Percentiles rank a stretch among this genome's conserved stretches.
phyloP scores from a whole-genome alignment of 2,113 vertebrate genomes.

The Nerophis lumbriciformis region DNA sequence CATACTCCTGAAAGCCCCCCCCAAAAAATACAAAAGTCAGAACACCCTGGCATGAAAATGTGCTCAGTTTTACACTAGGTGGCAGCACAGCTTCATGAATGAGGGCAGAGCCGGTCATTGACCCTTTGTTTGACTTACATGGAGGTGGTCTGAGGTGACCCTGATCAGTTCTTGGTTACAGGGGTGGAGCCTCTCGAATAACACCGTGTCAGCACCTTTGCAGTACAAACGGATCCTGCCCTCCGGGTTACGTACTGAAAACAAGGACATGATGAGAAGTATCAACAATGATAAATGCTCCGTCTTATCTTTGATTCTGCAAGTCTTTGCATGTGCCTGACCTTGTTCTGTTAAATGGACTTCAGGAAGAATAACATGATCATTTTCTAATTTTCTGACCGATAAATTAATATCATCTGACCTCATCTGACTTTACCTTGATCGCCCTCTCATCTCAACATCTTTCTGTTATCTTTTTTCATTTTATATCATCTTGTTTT shows the following conservation, averaged over 20 bases:
- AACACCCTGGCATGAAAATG: neutral
- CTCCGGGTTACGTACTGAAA: constrained; percentile 81
- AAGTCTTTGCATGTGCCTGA: too few relatives aligned
- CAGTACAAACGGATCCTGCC: constrained; percentile 92
- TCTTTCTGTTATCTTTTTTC: neutral
- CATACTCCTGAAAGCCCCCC: constrained; percentile 43
- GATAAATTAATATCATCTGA: too few relatives aligned
- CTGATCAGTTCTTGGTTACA: constrained; percentile 76
- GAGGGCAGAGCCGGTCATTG: neutral
- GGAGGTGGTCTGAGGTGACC: constrained; percentile 85
- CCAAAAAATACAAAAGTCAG: neutral
- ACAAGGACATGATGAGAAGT: neutral
- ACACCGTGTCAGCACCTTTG: constrained; percentile 89
- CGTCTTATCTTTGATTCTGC: neutral
- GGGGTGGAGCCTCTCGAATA: constrained; percentile 82
- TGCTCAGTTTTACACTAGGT: constrained; percentile 38
- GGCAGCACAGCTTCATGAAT: constrained; percentile 23
- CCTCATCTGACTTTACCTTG: too few relatives aligned
- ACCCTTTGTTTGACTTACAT: constrained; percentile 68
- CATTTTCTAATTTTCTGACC: neutral
- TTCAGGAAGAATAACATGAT: neutral
- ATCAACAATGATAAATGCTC: neutral
- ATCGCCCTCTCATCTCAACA: neutral
- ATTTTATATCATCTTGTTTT: neutral
- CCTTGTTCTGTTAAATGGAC: neutral